These are phyloP conservation scores for Cephalopterus ornatus DNA, from an alignment of 2,113 vertebrate genomes.

Conservation along the genomic window DNA sequence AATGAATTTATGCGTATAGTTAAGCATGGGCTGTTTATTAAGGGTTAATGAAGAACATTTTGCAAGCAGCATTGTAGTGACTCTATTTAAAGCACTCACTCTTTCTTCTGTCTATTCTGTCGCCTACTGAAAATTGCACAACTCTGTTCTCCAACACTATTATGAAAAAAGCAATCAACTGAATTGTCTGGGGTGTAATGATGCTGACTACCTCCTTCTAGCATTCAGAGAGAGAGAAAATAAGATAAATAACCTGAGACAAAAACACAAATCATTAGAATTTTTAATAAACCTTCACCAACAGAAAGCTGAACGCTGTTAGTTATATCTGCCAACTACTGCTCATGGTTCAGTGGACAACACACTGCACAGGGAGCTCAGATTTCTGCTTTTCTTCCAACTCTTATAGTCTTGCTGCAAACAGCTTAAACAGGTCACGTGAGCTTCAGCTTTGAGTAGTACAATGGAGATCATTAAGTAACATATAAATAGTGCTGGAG, in stretches of 20 bases:
- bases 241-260: slow-evolving; percentile 56
- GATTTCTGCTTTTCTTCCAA: not conserved
- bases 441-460: not conserved
- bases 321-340: slow-evolving; percentile 23
- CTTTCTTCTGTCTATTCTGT: slow-evolving; percentile 49
- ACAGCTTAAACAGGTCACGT: not conserved
- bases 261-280: slow-evolving; percentile 56
- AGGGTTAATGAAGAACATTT: slow-evolving; percentile 56
- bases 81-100: slow-evolving; percentile 49
- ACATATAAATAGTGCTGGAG: slow-evolving; percentile 23
- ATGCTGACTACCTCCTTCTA: slow-evolving; percentile 58
- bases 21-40: not conserved
- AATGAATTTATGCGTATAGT: not conserved
- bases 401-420: not conserved
- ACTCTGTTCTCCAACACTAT: slow-evolving; percentile 50
- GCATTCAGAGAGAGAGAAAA: not conserved
- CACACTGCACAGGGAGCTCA: not conserved
- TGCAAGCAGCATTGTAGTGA: slow-evolving; percentile 25
- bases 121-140: slow-evolving; percentile 51
- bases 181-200: slow-evolving; percentile 64
- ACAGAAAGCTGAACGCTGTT: not conserved
- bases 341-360: slow-evolving; percentile 12
- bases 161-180: slow-evolving; percentile 66
- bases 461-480: slow-evolving; percentile 27
- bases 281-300: slow-evolving; percentile 56